Base-by-base conservation (phyloP, 1,140 invertebrate genomes). In the Spodoptera frugiperda region DNA sequence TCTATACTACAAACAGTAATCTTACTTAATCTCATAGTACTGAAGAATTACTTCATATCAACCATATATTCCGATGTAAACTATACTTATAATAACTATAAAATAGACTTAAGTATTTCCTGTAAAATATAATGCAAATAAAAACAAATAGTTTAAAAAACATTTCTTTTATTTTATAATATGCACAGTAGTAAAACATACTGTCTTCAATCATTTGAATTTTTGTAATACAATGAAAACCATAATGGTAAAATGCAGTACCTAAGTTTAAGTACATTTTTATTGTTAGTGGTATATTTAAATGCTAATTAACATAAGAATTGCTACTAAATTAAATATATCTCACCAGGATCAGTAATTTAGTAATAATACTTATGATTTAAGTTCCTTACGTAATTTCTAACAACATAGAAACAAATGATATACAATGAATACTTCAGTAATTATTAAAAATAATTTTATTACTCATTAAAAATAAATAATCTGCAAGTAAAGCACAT, bases 381-480 rank as follows among this genome's bases (percentile, higher is more conserved):
- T 25, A 4, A 3, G 25, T 25, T 25, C 25, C 25, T 25, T 25
- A 25, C 25, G 5, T 25, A 25, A 25, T 25, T 1, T 25, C 25
- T 25, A 25, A 25, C 25, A 25, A 14, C 10, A 55, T 25, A 25
- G 19, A 11, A 5, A 10, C 11, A 17, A 9, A 59, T 15, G 9
- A 11, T 19, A 39, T 44, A 30, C 5, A 11, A 9, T 39, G 21
- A 30, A 14, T 59, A 59, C 8, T 59, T 14, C 15, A 9, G 14
- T 57, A 57, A 39, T 30, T 33, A 61, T 6, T 17, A 39, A 61
- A 44, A 61, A 61, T 61, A 61, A 39, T 44, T 44, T 61, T 15
- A 44, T 44, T 30, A 33, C 5, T 33, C 14, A 10, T 59, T 71
- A 55, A 74, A 53, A 78, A 71, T 71, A 78, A 78, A 73, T 68